phyloP scores from a whole-genome alignment of 2,888 invertebrate species.

The Ptychoptera contaminata region DNA sequence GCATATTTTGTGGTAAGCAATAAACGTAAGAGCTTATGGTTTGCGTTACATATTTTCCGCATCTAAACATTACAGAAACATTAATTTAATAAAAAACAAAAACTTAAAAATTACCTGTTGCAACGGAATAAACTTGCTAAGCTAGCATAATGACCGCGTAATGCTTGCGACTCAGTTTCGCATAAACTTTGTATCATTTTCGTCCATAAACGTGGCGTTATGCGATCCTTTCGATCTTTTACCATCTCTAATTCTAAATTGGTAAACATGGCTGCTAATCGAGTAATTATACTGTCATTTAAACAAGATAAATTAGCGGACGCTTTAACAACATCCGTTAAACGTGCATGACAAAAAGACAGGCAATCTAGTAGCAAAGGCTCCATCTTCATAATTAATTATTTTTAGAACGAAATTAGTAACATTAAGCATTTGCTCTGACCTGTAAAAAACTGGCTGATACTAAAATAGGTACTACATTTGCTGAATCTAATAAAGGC shows the following conservation, averaged over 20 bases:
- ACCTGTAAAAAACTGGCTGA: conserved; percentile 81
- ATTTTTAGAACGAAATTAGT: conserved; percentile 5
- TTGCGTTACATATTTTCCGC: conserved; percentile 55
- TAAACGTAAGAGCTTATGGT: conserved; percentile 54
- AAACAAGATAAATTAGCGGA: conserved; percentile 78
- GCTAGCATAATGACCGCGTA: conserved; percentile 67
- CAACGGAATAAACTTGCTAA: conserved; percentile 64
- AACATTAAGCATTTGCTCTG: too few species aligned
- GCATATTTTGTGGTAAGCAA: conserved; percentile 55
- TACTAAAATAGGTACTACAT: conserved; percentile 82
- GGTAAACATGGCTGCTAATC: conserved; percentile 74
- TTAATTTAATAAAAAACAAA: background rate
- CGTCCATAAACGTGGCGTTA: conserved; percentile 68
- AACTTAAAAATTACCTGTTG: conserved; percentile 27
- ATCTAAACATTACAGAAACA: conserved; percentile 28
- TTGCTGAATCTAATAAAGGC: conserved; percentile 60
- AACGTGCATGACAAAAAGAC: conserved; percentile 68
- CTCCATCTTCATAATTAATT: conserved; percentile 53
- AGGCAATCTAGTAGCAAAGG: conserved; percentile 74
- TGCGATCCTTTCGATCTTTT: conserved; percentile 76
- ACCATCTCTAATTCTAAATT: conserved; percentile 74
- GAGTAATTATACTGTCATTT: conserved; percentile 57
- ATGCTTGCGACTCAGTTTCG: conserved; percentile 57
- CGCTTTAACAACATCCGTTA: conserved; percentile 73
- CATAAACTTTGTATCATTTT: conserved; percentile 65